Evolutionary conservation across 2,888 invertebrate species (phyloP).

Genomic region (Chouioia cunea): DNA sequence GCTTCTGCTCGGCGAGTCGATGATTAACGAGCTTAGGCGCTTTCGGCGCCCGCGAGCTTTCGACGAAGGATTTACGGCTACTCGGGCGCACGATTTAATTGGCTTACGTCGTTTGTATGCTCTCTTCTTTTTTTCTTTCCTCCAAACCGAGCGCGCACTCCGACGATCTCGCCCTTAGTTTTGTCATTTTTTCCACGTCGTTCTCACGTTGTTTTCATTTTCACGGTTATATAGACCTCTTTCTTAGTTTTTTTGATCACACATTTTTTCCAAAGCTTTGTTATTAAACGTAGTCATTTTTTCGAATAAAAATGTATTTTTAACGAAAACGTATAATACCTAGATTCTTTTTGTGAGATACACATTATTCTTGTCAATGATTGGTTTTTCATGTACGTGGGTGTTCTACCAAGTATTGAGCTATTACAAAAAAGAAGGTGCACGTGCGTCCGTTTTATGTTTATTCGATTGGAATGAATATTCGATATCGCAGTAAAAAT

Average conservation of each 20-base stretch:
- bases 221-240: neutral
- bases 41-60: conserved; percentile 32
- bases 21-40: conserved; percentile 49
- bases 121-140: conserved; percentile 20
- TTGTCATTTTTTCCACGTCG: neutral
- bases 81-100: conserved; percentile 47
- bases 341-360: no score
- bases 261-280: no score
- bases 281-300: no score
- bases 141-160: no score
- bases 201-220: neutral
- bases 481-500: neutral
- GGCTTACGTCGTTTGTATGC: conserved; percentile 46
- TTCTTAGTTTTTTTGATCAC: neutral
- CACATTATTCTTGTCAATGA: no score
- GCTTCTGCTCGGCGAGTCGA: conserved; percentile 47
- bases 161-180: neutral
- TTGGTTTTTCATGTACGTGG: no score
- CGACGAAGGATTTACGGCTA: conserved; percentile 45
- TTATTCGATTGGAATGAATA: conserved; percentile 3
- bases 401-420: no score
- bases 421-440: no score
- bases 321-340: no score
- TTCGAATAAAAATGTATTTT: no score
- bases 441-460: neutral